A percentile compares a stretch with the other conserved stretches of the same genome.
Evolutionary conservation across 2,113 vertebrate genomes (phyloP).

Genomic region (Conger conger): DNA sequence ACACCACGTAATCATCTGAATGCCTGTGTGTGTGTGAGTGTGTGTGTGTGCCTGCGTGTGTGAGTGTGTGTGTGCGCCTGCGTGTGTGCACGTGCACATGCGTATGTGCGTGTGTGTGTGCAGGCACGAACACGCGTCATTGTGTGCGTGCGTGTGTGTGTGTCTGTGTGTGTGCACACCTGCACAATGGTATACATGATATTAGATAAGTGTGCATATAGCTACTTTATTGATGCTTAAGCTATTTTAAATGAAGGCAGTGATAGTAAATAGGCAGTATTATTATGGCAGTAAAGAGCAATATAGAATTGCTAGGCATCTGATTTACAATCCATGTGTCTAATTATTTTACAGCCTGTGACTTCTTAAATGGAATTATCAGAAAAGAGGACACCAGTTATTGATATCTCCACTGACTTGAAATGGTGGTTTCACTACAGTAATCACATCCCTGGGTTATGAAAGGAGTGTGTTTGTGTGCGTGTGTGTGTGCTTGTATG

Average conservation of each 20-base stretch:
- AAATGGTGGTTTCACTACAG: background rate
- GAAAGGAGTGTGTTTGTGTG: background rate
- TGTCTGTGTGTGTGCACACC: no score
- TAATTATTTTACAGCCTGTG: slow-evolving; percentile 16
- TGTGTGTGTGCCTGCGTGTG: no score
- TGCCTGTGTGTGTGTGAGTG: no score
- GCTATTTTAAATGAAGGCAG: background rate
- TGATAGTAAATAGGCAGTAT: background rate
- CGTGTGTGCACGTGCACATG: no score
- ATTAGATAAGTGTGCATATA: background rate
- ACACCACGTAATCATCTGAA: no score
- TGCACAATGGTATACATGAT: no score
- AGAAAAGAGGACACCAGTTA: background rate
- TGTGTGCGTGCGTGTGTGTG: no score
- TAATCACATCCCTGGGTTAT: background rate
- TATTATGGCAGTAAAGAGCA: background rate
- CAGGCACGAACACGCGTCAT: no score
- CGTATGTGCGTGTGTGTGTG: no score
- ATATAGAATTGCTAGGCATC: background rate
- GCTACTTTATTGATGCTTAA: background rate
- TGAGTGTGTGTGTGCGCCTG: no score
- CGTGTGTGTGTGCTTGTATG: no score
- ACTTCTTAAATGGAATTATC: background rate
- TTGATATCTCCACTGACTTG: background rate
- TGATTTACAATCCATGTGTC: background rate